Evolutionary conservation across 2,113 vertebrate genomes (phyloP), one percentile per base, ranked within the genome.

Genomic region (Turdus rufiventris): DNA sequence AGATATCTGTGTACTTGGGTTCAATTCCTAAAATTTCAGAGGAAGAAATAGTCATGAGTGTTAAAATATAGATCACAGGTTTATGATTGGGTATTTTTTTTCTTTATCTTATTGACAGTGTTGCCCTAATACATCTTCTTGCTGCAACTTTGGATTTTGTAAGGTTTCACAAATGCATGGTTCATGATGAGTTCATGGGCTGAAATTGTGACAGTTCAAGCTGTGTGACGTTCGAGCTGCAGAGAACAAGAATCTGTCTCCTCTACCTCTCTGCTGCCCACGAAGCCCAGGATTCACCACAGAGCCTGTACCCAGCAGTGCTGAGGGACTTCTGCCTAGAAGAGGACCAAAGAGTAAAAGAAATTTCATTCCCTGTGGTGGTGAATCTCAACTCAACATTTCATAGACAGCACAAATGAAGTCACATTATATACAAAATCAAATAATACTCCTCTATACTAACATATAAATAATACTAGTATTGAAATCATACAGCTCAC

Each of bases 401-500:
- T 94, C 34, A 53, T 13, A 75, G 42, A 20, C 20, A 36, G 12
- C 6, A 43, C 6, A 74, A 58, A 18, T 7, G 29, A 91, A 67
- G 6, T 81, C 13, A 2, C 16, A 20, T 42, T 74, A 33, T 58
- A 45, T 21, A 25, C 9, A 65, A 34, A 23, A 50, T 16, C 1
- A 9, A 84, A 12, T 65, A 91, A 60, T 38, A 34, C 14, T 53
- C 12, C 8, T 72, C 28, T 71, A 23, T 43, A 23, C 11, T 43
- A 36, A 76, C 31, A 43, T 26, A 58, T 3, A 58, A 76, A 67
- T 51, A 33, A 43, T 26, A 36, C 4, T 43, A 43, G 33, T 17
- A 51, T 14, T 36, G 31, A 51, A 67, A 60, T 18, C 67, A 26
- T 51, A 51, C 9, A 0, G 0, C 20, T 51, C 33, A 25, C 51